phyloP scores from a whole-genome alignment of 2,113 vertebrate species.

The Corythoichthys haematopterus region DNA sequence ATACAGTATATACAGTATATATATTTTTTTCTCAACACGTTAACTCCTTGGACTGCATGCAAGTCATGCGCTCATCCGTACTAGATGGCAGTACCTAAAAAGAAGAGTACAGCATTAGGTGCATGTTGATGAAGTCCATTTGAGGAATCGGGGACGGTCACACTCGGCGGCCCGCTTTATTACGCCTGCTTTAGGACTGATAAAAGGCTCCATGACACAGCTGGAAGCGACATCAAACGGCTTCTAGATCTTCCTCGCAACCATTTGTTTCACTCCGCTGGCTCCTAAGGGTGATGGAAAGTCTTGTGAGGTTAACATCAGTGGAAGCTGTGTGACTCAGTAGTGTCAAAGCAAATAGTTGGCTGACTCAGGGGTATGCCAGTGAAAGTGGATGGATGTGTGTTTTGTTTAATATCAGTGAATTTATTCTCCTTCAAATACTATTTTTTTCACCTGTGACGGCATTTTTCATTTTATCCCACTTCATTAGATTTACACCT shows the following conservation, averaged over 20 bases:
- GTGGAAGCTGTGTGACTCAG: constrained; percentile 8
- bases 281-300: constrained; percentile 35
- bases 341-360: constrained; percentile 36
- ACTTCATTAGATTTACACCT: neutral
- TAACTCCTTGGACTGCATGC: constrained; percentile 20
- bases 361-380: constrained; percentile 20
- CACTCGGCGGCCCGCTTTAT: constrained; percentile 48
- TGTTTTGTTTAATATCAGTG: constrained; percentile 12
- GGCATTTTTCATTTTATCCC: constrained; percentile 6
- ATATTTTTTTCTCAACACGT: constrained; percentile 26
- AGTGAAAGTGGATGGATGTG: constrained; percentile 32
- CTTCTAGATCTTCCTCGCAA: constrained; percentile 25
- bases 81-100: constrained; percentile 23
- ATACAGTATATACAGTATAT: neutral
- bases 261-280: constrained; percentile 49
- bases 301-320: constrained; percentile 33
- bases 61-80: constrained; percentile 12
- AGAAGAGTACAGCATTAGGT: constrained; percentile 24
- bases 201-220: constrained; percentile 37
- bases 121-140: constrained; percentile 44
- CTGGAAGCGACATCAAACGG: constrained; percentile 43
- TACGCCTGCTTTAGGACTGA: constrained; percentile 50
- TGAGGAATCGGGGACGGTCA: too few species aligned
- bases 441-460: constrained; percentile 22
- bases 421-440: constrained; percentile 22